These are phyloP conservation scores for Pseudomyrmex pallidus DNA, from an alignment of 1,140 invertebrate species.

Conservation along the genomic window DNA sequence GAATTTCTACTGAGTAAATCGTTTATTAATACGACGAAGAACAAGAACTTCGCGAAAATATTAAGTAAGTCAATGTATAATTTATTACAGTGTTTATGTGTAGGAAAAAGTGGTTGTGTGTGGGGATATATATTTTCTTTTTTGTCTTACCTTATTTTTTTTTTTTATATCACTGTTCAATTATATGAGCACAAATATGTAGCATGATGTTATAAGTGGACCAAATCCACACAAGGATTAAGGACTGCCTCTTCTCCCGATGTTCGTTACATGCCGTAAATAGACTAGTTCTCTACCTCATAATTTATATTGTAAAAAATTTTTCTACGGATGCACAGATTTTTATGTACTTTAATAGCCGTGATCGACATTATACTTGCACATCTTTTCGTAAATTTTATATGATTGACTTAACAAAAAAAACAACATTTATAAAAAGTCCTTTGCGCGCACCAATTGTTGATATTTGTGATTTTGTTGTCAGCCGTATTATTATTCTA, in stretches of 20 bases:
- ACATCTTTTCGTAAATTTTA: conserved; percentile 39
- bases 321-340: conserved; percentile 62
- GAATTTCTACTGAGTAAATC: conserved; percentile 52
- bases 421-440: neutral
- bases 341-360: conserved; percentile 41
- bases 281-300: conserved; percentile 73
- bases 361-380: conserved; percentile 48
- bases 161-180: conserved; percentile 53
- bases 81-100: conserved; percentile 22
- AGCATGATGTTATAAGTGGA: conserved; percentile 63
- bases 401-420: conserved; percentile 1
- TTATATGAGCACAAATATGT: conserved; percentile 62
- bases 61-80: conserved; percentile 7
- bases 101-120: conserved; percentile 28
- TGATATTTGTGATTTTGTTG: conserved; percentile 22
- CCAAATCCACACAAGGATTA: conserved; percentile 64
- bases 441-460: neutral
- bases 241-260: conserved; percentile 22
- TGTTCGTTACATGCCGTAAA: conserved; percentile 63
- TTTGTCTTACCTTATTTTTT: conserved; percentile 23
- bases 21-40: conserved; percentile 35
- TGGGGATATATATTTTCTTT: conserved; percentile 30
- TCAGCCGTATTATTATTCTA: too few species aligned
- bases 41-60: conserved; percentile 14
- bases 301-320: conserved; percentile 63